Evolutionary conservation across 2,113 vertebrate genomes (phyloP), one percentile per base, ranked within the genome.

Genomic region (Menidia beryllina): DNA sequence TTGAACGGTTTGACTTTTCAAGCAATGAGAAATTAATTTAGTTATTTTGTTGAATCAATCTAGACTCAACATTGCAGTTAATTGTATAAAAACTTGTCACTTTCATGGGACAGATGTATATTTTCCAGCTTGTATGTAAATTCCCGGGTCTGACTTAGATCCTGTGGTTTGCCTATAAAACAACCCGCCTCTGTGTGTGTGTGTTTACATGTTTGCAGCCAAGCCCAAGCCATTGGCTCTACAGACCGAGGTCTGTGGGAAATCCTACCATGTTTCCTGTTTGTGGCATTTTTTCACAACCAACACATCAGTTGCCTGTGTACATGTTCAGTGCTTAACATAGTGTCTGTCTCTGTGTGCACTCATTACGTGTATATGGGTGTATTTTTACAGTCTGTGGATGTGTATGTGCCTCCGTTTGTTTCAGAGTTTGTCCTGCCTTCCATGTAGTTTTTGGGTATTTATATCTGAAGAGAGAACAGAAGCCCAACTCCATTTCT

Each of bases 211-310:
- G 79, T 81, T 86, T 86, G 68, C 3, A 45, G 88, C 52, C 39
- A 39, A 77, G 85, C 19, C 62, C 54, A 20, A 69, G 75, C 81
- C 58, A 78, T 72, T 78, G 65, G 34, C 48, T 36, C 67, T 55
- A 38, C 51, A 26, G 57, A 77, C 52, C 45, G 39, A 69, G 63
- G 77, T 82, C 41, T 85, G 68, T 79, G 77, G 55, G 81, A 85
- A 84, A 82, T 86, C 82, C 64, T 73, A 67, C 49, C 79, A 71
- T 53, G 77, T 83, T 89, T 91, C 85, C 86, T 88, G 82, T 89
- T 87, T 86, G 85, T 65, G 73, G 65, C 21, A 8, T 68, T 74
- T 76, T 27, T 60, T 67, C 57, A 26, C 36, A 30, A 49, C 54
- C 36, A 45, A 65, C 67, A 74, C 79, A 82, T 75, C 69, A 63